phyloP scores from a whole-genome alignment of 92 coral and sea anemone genomes.

The Phenganax subtilis region DNA sequence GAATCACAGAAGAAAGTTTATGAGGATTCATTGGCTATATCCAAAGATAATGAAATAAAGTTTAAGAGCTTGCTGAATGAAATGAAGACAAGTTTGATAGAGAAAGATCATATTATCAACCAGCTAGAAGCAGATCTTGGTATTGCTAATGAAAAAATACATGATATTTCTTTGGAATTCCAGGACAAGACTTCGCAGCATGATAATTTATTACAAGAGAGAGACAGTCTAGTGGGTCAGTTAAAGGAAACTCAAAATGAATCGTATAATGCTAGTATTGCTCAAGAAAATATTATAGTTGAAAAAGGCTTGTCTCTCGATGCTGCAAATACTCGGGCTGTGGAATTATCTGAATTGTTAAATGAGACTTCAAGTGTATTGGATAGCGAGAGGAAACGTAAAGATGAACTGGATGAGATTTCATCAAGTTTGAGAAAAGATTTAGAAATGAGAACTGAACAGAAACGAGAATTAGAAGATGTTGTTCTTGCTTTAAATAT shows the following conservation, averaged over 20 bases:
- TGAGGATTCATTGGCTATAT: not conserved
- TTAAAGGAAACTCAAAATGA: slow-evolving; percentile 20
- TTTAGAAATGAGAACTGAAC: slow-evolving; percentile 24
- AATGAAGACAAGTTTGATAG: slow-evolving; percentile 3
- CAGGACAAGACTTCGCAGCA: not conserved
- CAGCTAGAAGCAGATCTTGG: slow-evolving; percentile 28
- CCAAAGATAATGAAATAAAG: not conserved
- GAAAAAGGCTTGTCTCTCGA: slow-evolving; percentile 16
- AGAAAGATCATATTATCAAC: slow-evolving; percentile 20
- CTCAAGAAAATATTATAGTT: slow-evolving; percentile 12
- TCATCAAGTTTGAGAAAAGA: slow-evolving; percentile 30
- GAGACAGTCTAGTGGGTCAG: not conserved
- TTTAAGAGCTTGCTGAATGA: slow-evolving; percentile 6
- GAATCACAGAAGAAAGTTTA: not conserved
- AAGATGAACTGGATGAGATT: slow-evolving; percentile 33
- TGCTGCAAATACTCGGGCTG: slow-evolving; percentile 24
- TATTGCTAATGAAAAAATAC: slow-evolving; percentile 25
- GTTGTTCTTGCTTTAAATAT: slow-evolving; percentile 29
- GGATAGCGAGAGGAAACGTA: slow-evolving; percentile 4
- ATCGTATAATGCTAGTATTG: slow-evolving; percentile 6
- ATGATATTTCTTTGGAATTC: slow-evolving; percentile 1
- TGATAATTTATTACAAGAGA: not conserved
- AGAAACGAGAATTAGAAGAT: slow-evolving; percentile 33
- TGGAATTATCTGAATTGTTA: not conserved
- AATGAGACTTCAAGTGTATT: not conserved